These are phyloP conservation scores for Protonemura montana DNA, from an alignment of 2,888 invertebrate genomes.

Conservation along the genomic window DNA sequence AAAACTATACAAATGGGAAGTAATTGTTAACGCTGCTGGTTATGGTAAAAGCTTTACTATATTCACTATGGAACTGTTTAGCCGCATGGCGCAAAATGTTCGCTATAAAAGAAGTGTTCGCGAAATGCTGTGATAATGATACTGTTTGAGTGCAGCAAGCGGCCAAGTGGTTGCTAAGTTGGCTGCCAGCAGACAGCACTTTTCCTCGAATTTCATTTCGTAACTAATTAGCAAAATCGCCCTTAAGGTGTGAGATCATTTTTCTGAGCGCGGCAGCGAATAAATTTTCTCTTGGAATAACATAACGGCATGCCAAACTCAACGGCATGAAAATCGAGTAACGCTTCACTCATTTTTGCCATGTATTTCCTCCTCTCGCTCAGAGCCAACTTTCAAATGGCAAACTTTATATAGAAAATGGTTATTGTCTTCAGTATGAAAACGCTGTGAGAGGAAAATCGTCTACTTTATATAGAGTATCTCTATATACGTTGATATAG, in stretches of 20 bases:
- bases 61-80: neutral
- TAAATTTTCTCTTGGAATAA: neutral
- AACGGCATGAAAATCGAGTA: neutral
- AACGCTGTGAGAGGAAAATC: slow-evolving; percentile 2
- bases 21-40: neutral
- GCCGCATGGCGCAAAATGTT: neutral
- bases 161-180: neutral
- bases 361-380: neutral
- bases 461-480: neutral
- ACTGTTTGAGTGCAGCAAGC: neutral
- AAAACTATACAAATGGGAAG: neutral
- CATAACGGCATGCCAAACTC: neutral
- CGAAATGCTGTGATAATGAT: neutral
- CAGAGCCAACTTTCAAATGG: neutral
- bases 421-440: neutral
- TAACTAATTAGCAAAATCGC: neutral
- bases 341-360: neutral
- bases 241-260: neutral
- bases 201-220: neutral
- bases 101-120: neutral
- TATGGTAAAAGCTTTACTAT: neutral
- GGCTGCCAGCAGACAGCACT: neutral
- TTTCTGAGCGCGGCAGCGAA: neutral
- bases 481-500: neutral
- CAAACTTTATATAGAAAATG: neutral